A percentile compares a stretch with the other conserved stretches of the same genome.
Evolutionary conservation across 2,888 invertebrate species (phyloP).

Genomic region (Fragum sueziense): DNA sequence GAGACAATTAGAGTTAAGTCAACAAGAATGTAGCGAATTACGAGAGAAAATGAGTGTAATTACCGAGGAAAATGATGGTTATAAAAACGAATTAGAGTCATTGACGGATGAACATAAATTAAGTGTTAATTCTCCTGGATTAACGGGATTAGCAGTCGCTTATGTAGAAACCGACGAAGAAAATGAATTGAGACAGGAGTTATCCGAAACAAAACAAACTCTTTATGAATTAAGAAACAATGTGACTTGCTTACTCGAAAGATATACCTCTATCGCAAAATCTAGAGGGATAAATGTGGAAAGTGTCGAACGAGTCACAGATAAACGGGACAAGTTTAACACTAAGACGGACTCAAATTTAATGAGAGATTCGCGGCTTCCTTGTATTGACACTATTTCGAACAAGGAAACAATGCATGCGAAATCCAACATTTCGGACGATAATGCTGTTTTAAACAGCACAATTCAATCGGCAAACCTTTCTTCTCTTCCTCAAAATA

Average conservation of each 20-base stretch:
- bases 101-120: not conserved
- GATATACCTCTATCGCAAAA: not conserved
- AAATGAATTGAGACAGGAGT: conserved; percentile 9
- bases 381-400: not conserved
- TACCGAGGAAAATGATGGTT: conserved; percentile 83
- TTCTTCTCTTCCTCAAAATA: not conserved
- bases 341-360: not conserved
- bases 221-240: not conserved
- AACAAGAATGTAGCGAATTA: conserved; percentile 85
- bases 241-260: not conserved
- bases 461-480: not conserved
- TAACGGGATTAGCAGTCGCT: conserved; percentile 2
- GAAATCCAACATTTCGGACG: not conserved
- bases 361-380: not conserved
- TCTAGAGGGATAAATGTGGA: not conserved
- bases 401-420: not conserved
- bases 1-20: conserved; percentile 89
- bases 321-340: not conserved
- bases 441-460: not conserved
- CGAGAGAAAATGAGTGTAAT: conserved; percentile 86
- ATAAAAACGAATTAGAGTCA: not conserved
- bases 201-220: not conserved
- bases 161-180: not conserved
- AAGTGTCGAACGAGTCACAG: not conserved
- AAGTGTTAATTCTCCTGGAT: not conserved